A percentile compares a stretch with the other conserved stretches of the same genome.
phyloP scores from a whole-genome alignment of 2,888 invertebrate genomes.

The Hypsopygia costalis region DNA sequence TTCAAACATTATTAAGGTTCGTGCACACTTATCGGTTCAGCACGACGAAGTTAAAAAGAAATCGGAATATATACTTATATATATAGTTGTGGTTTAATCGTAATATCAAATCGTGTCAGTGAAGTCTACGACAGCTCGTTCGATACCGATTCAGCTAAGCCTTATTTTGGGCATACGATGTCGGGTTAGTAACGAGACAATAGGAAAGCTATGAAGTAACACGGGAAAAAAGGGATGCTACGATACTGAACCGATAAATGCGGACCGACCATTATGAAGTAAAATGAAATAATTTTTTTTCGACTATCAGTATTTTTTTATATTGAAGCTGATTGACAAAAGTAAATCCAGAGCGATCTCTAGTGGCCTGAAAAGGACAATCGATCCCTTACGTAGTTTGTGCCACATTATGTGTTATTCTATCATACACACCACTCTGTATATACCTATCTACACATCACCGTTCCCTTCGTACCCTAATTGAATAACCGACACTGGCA shows the following conservation, averaged over 20 bases:
- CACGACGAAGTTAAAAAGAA: no score
- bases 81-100: no score
- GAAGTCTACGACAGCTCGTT: no score
- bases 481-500: constrained; percentile 40
- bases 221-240: no score
- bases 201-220: no score
- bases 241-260: no score
- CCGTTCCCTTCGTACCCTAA: constrained; percentile 35
- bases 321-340: constrained; percentile 18
- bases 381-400: neutral
- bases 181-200: no score
- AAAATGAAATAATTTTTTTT: constrained; percentile 28
- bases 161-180: no score
- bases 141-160: no score
- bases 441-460: constrained; percentile 25
- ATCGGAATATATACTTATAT: no score
- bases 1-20: constrained; percentile 33
- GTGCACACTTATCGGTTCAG: no score
- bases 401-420: constrained; percentile 9
- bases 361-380: constrained; percentile 2
- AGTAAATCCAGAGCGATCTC: constrained; percentile 3
- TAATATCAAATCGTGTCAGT: no score
- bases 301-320: constrained; percentile 37
- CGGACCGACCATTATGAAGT: constrained; percentile 19
- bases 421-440: constrained; percentile 15